Evolutionary conservation across 2,888 invertebrate genomes (phyloP).

Genomic region (Fragum whitleyi): DNA sequence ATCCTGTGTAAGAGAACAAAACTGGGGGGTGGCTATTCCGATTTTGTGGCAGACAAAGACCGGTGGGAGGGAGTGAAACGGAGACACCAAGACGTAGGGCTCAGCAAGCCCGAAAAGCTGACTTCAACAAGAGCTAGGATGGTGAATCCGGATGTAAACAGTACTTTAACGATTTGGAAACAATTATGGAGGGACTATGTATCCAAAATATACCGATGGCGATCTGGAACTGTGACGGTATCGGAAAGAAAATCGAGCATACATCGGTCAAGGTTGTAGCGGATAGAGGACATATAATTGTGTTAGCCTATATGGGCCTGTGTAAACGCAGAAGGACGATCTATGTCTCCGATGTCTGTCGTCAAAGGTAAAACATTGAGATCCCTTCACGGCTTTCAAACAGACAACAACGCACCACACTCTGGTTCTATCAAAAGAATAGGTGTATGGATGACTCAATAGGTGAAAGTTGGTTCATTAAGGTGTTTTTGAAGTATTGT

Average conservation of each 20-base stretch:
- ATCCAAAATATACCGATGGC: background rate
- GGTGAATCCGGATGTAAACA: conserved; percentile 33
- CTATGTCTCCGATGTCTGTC: conserved; percentile 42
- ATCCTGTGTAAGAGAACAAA: conserved; percentile 17
- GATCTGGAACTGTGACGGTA: conserved; percentile 29
- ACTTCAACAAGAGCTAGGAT: conserved; percentile 30
- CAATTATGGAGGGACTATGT: conserved; percentile 10
- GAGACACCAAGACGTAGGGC: conserved; percentile 30
- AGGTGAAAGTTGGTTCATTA: conserved; percentile 41
- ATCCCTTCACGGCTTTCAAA: conserved; percentile 35
- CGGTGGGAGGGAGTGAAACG: conserved; percentile 46
- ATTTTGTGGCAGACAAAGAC: conserved; percentile 37
- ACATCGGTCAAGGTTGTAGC: background rate
- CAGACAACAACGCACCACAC: conserved; percentile 16
- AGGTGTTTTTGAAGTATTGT: conserved; percentile 40
- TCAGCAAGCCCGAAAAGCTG: conserved; percentile 48
- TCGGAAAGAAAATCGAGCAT: conserved; percentile 1
- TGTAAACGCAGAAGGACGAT: conserved; percentile 31
- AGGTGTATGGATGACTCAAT: conserved; percentile 48
- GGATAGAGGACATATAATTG: background rate
- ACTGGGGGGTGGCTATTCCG: conserved; percentile 8
- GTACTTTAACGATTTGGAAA: conserved; percentile 22
- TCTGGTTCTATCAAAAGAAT: conserved; percentile 31
- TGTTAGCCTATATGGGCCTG: conserved; percentile 45
- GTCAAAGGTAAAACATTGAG: conserved; percentile 42